Evolutionary conservation across 2,888 invertebrate genomes (phyloP), one percentile per base, ranked within the genome.

Genomic region (Mellilla xanthometata): DNA sequence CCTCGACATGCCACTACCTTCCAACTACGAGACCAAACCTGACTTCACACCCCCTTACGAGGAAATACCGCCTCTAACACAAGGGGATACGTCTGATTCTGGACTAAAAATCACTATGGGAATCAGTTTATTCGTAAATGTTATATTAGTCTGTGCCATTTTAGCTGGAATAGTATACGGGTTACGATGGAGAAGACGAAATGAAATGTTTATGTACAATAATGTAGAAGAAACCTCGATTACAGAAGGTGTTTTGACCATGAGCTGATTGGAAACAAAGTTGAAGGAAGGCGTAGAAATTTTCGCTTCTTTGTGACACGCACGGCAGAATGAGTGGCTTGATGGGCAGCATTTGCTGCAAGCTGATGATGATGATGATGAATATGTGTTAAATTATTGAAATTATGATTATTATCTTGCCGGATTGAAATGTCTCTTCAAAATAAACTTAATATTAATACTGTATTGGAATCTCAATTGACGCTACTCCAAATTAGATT

Each of bases 41-140:
- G 45, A 60, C 42, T 55, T 54, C 38, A 62, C 58, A 2, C 63
- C 67, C 1, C 51, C 52, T 8, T 68, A 56, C 13, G 41, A 29
- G 11, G 12, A 54, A 3, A 47, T 56, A 4, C 52, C 56, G 5
- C 30, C 31, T 9, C 3, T n/a, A 27, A 29, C 4, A 10, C 31
- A 3, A 12, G 12, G 2, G 4, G 13, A 27, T 13, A 12, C 1
- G 10, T 19, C 38, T 10, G 13, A 48, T 2, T 43, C 62, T 13
- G 57, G 62, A 9, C 49, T 56, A 0, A 64, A 54, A 36, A 54
- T 53, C 0, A 66, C 65, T 1, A 62, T 83, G 52, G 65, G 76
- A 6, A 51, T 70, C 0, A 86, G 85, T 46, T 38, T 79, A 2
- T 52, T 78, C 1, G 24, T 83, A 0, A 86, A 86, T 48, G 68